phyloP scores from a whole-genome alignment of 2,888 invertebrate species.

The Bedellia somnulentella region DNA sequence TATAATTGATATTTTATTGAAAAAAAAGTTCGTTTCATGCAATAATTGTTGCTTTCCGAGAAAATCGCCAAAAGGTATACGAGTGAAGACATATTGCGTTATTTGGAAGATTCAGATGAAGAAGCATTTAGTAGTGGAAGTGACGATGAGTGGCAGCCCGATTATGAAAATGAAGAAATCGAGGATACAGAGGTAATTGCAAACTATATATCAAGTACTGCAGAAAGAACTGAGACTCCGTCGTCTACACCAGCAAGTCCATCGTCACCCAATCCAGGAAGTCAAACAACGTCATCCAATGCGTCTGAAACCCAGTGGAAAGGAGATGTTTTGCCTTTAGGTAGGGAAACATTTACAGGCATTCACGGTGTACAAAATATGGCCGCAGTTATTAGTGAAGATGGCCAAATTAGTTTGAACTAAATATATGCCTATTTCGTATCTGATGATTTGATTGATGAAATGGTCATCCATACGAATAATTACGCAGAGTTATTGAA shows the following conservation, averaged over 20 bases:
- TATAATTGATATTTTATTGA: constrained; percentile 1
- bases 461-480: constrained; percentile 12
- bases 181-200: constrained; percentile 11
- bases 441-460: constrained; percentile 10
- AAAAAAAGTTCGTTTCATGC: not conserved
- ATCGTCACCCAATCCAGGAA: not conserved
- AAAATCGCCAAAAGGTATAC: constrained; percentile 6
- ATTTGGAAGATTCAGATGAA: constrained; percentile 12
- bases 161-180: constrained; percentile 9
- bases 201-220: constrained; percentile 6
- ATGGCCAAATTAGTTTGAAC: constrained; percentile 8
- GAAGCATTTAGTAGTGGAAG: constrained; percentile 10
- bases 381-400: constrained; percentile 7
- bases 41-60: too few species aligned
- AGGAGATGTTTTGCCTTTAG: constrained; percentile 9
- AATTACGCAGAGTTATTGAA: constrained; percentile 8
- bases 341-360: constrained; percentile 10
- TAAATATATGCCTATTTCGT: constrained; percentile 11
- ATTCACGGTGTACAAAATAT: constrained; percentile 11
- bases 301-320: constrained; percentile 2
- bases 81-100: constrained; percentile 8
- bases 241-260: constrained; percentile 1
- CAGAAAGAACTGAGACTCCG: constrained; percentile 2
- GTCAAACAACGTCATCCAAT: constrained; percentile 1
- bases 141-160: constrained; percentile 11